phyloP scores from a whole-genome alignment of 1,140 invertebrate species.

The Drosophila funebris region DNA sequence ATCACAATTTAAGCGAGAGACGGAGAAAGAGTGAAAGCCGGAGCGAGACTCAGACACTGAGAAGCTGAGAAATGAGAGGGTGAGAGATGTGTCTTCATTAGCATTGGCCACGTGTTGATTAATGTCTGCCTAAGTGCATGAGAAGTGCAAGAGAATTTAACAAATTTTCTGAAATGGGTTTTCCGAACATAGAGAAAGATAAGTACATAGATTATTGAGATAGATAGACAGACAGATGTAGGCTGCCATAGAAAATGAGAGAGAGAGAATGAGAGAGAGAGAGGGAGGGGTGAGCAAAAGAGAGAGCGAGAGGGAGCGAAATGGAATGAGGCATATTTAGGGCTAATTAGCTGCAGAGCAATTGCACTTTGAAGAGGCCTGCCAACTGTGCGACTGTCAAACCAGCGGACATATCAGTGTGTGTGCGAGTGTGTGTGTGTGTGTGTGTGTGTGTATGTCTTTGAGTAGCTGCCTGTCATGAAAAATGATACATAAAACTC shows the following conservation, averaged over 20 bases:
- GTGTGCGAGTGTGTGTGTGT: constrained; percentile 6
- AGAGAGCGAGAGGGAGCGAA: not conserved
- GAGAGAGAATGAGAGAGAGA: not conserved
- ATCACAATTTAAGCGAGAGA: constrained; percentile 49
- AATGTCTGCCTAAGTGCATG: constrained; percentile 45
- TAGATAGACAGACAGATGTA: not conserved
- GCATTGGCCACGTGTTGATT: constrained; percentile 53
- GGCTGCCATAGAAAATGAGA: not conserved
- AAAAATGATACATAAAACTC: constrained; percentile 76
- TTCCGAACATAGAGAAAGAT: not conserved
- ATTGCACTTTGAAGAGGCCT: constrained; percentile 76
- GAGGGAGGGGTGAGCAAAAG: not conserved
- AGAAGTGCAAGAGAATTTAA: constrained; percentile 22
- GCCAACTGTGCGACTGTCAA: constrained; percentile 70
- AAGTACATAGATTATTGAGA: not conserved
- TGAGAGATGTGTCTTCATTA: constrained; percentile 50
- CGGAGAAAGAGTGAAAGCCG: not conserved
- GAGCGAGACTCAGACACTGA: not conserved
- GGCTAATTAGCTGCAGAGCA: constrained; percentile 70
- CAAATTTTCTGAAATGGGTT: constrained; percentile 19
- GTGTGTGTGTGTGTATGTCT: not conserved
- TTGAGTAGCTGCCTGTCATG: constrained; percentile 60
- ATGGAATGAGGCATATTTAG: constrained; percentile 45
- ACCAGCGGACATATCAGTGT: constrained; percentile 36
- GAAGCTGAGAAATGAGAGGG: not conserved